phyloP scores from a whole-genome alignment of 2,888 invertebrate genomes.

The Odontocerum albicorne region DNA sequence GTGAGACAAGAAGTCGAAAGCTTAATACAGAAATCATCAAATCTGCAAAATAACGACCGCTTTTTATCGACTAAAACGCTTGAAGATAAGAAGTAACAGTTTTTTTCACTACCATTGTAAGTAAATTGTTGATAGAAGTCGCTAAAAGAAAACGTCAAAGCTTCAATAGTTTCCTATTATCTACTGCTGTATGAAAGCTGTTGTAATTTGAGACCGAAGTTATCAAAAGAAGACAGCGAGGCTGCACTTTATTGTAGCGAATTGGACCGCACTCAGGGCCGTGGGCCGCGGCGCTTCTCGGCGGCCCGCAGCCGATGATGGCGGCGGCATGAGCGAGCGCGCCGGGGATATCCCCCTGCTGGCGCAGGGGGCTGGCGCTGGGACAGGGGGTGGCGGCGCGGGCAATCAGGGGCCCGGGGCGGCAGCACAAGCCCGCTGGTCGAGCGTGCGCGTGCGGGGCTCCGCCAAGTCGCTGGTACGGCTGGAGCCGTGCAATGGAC shows the following conservation, averaged over 20 bases:
- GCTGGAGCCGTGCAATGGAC: conserved; percentile 66
- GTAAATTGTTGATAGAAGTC: too few relatives aligned
- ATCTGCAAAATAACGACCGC: too few relatives aligned
- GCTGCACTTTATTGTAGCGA: not conserved
- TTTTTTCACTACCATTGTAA: too few relatives aligned
- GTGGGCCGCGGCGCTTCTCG: conserved; percentile 5
- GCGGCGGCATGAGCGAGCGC: conserved; percentile 42
- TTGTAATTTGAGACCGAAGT: too few relatives aligned
- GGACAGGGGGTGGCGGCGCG: conserved; percentile 47
- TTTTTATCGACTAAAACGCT: too few relatives aligned
- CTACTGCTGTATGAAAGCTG: too few relatives aligned
- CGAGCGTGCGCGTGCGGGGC: conserved; percentile 65
- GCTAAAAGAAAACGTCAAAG: too few relatives aligned
- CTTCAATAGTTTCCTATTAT: too few relatives aligned
- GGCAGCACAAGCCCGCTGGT: conserved; percentile 60
- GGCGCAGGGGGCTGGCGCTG: conserved; percentile 45
- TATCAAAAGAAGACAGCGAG: not conserved
- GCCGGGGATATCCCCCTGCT: conserved; percentile 55
- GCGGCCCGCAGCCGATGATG: not conserved
- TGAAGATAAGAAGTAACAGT: too few relatives aligned
- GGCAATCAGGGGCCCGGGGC: conserved; percentile 53
- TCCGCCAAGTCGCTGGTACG: conserved; percentile 65
- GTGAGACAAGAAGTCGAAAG: too few relatives aligned
- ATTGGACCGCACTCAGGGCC: not conserved
- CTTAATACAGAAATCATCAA: too few relatives aligned